Percentiles rank a stretch among this genome's conserved stretches.
These are phyloP conservation scores for Periplaneta americana DNA, from an alignment of 1,140 invertebrate species.

Conservation along the genomic window DNA sequence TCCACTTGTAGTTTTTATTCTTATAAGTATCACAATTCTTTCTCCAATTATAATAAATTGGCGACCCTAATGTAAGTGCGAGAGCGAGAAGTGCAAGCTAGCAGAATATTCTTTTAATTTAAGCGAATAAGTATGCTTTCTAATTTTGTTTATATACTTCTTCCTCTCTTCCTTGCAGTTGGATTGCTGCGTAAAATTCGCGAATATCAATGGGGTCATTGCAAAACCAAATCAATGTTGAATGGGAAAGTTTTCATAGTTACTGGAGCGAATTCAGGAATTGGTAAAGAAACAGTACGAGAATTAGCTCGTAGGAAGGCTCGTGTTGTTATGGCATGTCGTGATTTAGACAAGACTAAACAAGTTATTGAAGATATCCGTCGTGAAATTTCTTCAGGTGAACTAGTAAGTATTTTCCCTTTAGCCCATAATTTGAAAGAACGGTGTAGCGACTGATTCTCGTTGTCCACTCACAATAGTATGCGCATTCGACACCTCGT, in stretches of 20 bases:
- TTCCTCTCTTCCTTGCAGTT: slow-evolving; percentile 35
- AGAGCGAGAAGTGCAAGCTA: too few species aligned
- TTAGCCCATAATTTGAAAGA: too few species aligned
- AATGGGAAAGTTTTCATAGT: slow-evolving; percentile 62
- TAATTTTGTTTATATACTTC: slow-evolving; percentile 34
- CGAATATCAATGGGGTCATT: slow-evolving; percentile 41
- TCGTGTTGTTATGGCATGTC: slow-evolving; percentile 67
- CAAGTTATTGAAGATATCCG: slow-evolving; percentile 55
- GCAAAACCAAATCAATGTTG: slow-evolving; percentile 36
- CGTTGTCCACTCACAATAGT: too few species aligned
- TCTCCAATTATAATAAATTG: too few species aligned
- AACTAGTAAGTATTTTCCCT: slow-evolving; percentile 51
- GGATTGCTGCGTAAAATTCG: slow-evolving; percentile 41
- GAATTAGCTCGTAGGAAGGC: slow-evolving; percentile 59
- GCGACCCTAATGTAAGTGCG: too few species aligned
- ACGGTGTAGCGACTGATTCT: too few species aligned
- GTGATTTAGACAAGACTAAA: slow-evolving; percentile 54
- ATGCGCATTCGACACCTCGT: too few species aligned
- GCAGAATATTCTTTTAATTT: too few species aligned
- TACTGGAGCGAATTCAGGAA: slow-evolving; percentile 75
- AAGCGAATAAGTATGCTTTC: slow-evolving; percentile 36
- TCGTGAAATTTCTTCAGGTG: slow-evolving; percentile 42
- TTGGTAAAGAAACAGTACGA: slow-evolving; percentile 68
- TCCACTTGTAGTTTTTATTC: too few species aligned
- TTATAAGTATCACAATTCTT: too few species aligned